Base-by-base conservation (phyloP, 2,888 invertebrate species). In the Ametastegia equiseti region DNA sequence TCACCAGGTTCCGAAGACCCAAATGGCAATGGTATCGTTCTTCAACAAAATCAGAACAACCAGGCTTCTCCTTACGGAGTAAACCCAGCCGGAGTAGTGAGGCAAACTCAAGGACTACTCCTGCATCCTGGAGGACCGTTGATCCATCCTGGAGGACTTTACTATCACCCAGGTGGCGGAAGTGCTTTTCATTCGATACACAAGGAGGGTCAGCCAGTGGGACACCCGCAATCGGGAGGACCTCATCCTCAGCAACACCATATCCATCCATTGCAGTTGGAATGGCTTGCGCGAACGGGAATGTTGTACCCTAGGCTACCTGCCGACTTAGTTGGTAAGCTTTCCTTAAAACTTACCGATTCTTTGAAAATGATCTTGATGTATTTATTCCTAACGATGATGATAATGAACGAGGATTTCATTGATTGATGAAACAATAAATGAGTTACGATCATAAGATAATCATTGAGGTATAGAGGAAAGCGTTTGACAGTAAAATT, bases 281-380 rank as follows among this genome's bases (percentile, higher is more conserved):
- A 98, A 92, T 98, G 98, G 96, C 93, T 98, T 84, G 97, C 98
- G 5, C 94, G 98, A 86, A 97, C 97, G 3, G 98, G 98, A 33
- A 97, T 98, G 97, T 95, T 98, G 85, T 98, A 98, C 90, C 97
- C 97, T 60, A 93, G 98, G 89, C 94, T 97, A 88, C 97, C 97
- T 0, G 89, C 91, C 47, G 97, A 97, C 88, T 91, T 97, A 77
- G 95, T 97, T 88, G 97, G 97, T 95, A 86, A 93, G 94, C 92
- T 73, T 63, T 45, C 6, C 7, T 39, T 39, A 6, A 30, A n/a
- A n/a, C n/a, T n/a, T n/a, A n/a, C n/a, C n/a, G n/a, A n/a, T n/a
- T n/a, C n/a, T n/a, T n/a, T n/a, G n/a, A n/a, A n/a, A n/a, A n/a
- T n/a, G 11, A 11, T 60, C 30, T 13, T 57, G 1, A 3, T n/a